These are phyloP conservation scores for Sceloporus tristichus DNA, from an alignment of 2,113 vertebrate genomes.

Conservation along the genomic window DNA sequence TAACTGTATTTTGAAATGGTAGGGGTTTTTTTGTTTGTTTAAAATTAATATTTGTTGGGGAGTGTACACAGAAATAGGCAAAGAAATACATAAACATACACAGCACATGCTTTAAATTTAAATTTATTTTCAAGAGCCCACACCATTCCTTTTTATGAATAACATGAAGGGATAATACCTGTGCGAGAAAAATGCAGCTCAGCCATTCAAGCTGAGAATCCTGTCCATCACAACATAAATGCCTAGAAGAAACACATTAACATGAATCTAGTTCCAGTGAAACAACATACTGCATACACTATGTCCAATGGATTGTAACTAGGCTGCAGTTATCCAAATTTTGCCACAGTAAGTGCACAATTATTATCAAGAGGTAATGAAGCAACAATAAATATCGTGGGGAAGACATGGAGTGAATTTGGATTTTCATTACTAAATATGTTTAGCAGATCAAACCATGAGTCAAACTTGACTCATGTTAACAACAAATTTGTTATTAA, in stretches of 20 bases:
- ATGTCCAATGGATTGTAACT: slow-evolving; percentile 1
- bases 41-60: not conserved
- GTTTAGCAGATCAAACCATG: not conserved
- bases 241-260: slow-evolving; percentile 77
- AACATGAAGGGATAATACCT: slow-evolving; percentile 77
- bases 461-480: too few species aligned
- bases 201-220: slow-evolving; percentile 89
- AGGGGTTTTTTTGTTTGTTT: not conserved
- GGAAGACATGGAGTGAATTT: not conserved
- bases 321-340: not conserved
- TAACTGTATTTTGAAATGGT: not conserved
- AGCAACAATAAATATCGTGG: not conserved
- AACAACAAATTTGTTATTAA: too few species aligned
- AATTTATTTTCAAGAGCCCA: not conserved
- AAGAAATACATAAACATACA: not conserved
- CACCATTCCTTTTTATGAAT: not conserved
- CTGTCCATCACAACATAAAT: slow-evolving; percentile 89
- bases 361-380: not conserved
- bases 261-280: slow-evolving; percentile 26
- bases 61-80: not conserved
- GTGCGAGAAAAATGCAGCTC: slow-evolving; percentile 85
- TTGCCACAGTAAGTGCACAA: too few species aligned
- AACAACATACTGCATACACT: not conserved
- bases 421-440: not conserved
- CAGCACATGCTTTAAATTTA: not conserved